Percentiles rank a stretch among this genome's conserved stretches.
phyloP scores from a whole-genome alignment of 64 coral and sea anemone species.

The Dendronephthya gigantea region DNA sequence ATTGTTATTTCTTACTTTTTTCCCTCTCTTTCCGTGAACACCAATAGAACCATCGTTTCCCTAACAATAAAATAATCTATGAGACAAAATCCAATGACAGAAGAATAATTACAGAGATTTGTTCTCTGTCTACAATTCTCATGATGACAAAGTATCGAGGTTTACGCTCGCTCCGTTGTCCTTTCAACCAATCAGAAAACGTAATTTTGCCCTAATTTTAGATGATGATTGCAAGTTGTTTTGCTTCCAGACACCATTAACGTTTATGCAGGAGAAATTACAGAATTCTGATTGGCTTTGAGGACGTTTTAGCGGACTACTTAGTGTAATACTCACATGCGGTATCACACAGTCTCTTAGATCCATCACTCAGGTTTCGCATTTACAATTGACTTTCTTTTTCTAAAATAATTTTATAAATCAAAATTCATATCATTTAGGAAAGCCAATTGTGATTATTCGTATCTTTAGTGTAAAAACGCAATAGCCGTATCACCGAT shows the following conservation, averaged over 20 bases:
- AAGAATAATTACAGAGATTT: too few relatives aligned
- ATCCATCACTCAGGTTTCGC: slow-evolving; percentile 1
- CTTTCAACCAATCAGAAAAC: neutral
- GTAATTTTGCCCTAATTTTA: slow-evolving; percentile 8
- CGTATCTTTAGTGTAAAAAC: neutral
- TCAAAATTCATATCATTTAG: neutral
- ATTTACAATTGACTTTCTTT: slow-evolving; percentile 5
- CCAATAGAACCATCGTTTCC: neutral
- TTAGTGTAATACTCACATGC: neutral
- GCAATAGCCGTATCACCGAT: neutral
- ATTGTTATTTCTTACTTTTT: neutral
- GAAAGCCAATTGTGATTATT: slow-evolving; percentile 3
- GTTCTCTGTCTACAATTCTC: too few relatives aligned
- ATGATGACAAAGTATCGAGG: neutral
- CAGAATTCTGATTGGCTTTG: neutral
- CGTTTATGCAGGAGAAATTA: neutral
- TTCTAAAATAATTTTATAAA: neutral
- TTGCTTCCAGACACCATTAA: neutral
- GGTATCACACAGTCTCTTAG: neutral
- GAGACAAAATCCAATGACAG: neutral
- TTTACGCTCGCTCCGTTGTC: neutral
- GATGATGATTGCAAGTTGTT: neutral
- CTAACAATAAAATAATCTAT: neutral
- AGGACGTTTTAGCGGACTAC: neutral
- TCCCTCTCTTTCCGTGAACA: neutral